These are phyloP conservation scores for Priocnemis perturbator DNA, from an alignment of 2,888 invertebrate species.

Conservation along the genomic window DNA sequence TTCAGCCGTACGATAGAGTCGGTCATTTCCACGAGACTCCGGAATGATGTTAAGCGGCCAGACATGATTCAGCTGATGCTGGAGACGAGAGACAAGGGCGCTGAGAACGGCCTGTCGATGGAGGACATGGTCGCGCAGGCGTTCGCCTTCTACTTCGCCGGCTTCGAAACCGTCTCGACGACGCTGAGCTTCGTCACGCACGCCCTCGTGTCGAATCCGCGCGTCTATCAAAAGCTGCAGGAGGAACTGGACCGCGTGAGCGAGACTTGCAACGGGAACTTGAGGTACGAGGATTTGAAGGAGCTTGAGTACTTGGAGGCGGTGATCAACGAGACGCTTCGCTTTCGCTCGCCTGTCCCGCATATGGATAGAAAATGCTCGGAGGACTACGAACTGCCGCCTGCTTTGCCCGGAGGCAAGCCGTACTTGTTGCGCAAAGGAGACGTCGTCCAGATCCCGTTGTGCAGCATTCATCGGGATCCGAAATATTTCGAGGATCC, in stretches of 20 bases:
- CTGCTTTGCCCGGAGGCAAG: conserved; percentile 61
- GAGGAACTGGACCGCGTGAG: conserved; percentile 61
- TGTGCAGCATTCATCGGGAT: conserved; percentile 69
- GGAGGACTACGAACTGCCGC: conserved; percentile 67
- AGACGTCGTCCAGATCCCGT: conserved; percentile 63
- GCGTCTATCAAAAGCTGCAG: conserved; percentile 74
- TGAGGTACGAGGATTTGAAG: conserved; percentile 73
- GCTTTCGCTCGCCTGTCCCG: conserved; percentile 59
- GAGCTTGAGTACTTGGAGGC: conserved; percentile 78
- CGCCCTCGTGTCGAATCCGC: conserved; percentile 67
- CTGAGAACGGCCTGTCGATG: conserved; percentile 43
- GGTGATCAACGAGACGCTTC: conserved; percentile 71
- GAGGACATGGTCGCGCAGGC: conserved; percentile 76
- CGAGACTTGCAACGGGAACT: conserved; percentile 62
- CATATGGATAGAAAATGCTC: conserved; percentile 67
- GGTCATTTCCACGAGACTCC: conserved; percentile 35
- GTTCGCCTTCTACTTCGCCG: conserved; percentile 62
- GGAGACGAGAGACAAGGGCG: conserved; percentile 66
- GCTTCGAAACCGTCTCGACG: conserved; percentile 61
- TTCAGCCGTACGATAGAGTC: conserved; percentile 29
- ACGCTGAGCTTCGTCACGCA: conserved; percentile 55
- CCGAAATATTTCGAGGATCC: conserved; percentile 70
- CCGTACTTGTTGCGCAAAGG: conserved; percentile 65
- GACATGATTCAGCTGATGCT: conserved; percentile 79
- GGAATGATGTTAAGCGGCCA: conserved; percentile 33